Percentiles rank a stretch among this genome's conserved stretches.
Conservation (phyloP, 2,888 invertebrate genomes). For the Drosophila maculinotata region DNA sequence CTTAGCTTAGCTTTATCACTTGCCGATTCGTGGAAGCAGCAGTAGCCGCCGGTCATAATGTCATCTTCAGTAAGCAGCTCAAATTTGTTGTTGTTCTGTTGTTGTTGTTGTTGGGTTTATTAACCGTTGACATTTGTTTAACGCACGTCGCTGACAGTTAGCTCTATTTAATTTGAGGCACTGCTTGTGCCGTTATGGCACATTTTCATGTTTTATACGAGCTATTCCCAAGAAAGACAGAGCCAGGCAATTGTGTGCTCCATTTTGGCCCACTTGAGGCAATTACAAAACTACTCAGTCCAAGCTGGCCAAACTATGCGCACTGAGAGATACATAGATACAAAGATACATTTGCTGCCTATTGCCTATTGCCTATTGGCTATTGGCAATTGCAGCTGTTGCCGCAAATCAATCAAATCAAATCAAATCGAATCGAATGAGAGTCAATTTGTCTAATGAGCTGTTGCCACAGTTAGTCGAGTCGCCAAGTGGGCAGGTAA, state of each 20-base stretch:
- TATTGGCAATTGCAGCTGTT: constrained; percentile 56
- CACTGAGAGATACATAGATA: background rate
- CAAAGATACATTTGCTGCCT: constrained; percentile 42
- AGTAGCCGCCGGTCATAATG: constrained; percentile 31
- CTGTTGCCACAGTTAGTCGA: constrained; percentile 72
- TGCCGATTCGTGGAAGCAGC: constrained; percentile 50
- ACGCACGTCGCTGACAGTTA: constrained; percentile 73
- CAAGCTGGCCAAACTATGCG: constrained; percentile 27
- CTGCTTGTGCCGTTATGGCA: constrained; percentile 71
- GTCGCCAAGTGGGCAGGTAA: constrained; percentile 17
- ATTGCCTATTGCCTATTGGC: constrained; percentile 55
- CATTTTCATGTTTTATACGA: constrained; percentile 61
- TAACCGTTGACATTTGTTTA: constrained; percentile 75
- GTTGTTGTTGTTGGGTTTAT: constrained; percentile 49
- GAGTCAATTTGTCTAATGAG: constrained; percentile 79
- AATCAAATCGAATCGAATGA: constrained; percentile 42
- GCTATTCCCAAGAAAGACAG: constrained; percentile 67
- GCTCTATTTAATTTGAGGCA: constrained; percentile 39
- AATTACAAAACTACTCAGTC: constrained; percentile 56
- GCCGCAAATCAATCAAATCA: constrained; percentile 73
- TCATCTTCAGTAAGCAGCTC: constrained; percentile 17
- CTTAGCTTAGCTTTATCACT: constrained; percentile 37
- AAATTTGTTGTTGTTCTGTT: too few relatives aligned
- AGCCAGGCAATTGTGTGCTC: constrained; percentile 14
- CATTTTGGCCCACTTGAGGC: constrained; percentile 16